phyloP scores from a whole-genome alignment of 2,113 vertebrate species.

The Tupaia chinensis region DNA sequence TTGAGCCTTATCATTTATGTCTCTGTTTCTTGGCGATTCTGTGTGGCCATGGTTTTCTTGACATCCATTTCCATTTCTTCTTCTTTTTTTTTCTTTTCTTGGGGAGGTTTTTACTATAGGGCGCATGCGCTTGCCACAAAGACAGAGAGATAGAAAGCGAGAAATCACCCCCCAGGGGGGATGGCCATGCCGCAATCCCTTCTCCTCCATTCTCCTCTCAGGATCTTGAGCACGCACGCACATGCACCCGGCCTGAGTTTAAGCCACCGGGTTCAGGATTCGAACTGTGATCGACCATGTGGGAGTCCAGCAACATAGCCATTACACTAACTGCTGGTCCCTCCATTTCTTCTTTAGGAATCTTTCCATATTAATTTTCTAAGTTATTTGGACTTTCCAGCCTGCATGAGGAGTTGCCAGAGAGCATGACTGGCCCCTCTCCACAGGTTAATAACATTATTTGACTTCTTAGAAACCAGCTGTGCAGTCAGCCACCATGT shows the following conservation, averaged over 20 bases:
- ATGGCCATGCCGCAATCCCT: too few relatives aligned
- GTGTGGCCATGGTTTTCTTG: neutral
- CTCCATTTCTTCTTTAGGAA: constrained; percentile 24
- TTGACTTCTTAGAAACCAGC: constrained; percentile 43
- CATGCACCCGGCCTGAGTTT: too few relatives aligned
- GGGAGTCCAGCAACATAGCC: too few relatives aligned
- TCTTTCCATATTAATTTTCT: constrained; percentile 35
- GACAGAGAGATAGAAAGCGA: too few relatives aligned
- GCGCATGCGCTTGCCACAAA: too few relatives aligned
- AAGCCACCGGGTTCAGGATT: too few relatives aligned
- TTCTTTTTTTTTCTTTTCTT: neutral
- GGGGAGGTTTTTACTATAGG: too few relatives aligned
- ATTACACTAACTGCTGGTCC: too few relatives aligned
- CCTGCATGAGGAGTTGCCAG: neutral
- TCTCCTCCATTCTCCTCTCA: too few relatives aligned
- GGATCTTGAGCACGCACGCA: too few relatives aligned
- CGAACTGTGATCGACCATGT: too few relatives aligned
- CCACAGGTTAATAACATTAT: neutral
- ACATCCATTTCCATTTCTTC: neutral
- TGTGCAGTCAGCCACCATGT: neutral
- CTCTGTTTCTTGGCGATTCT: neutral
- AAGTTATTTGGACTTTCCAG: neutral
- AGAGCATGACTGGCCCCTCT: neutral
- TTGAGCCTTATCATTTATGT: neutral
- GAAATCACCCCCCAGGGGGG: too few relatives aligned